Evolutionary conservation across 2,888 invertebrate genomes (phyloP), one percentile per base, ranked within the genome.

Genomic region (Plemyria rubiginata): DNA sequence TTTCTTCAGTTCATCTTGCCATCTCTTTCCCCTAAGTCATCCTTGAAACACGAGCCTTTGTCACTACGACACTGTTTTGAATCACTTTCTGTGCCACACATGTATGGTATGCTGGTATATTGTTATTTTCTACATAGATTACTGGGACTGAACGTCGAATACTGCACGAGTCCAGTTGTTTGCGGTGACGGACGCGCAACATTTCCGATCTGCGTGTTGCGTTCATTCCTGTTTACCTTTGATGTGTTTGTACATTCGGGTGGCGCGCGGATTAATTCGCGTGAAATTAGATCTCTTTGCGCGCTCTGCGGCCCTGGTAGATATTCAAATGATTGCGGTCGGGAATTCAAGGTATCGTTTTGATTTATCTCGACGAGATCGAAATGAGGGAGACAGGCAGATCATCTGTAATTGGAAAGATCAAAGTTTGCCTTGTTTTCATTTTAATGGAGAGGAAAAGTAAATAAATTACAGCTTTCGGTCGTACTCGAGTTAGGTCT

Each of bases 281-380:
- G 67, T 65, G 65, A 69, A 71, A 67, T 69, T 66, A 60, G 54
- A 58, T 66, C 66, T 70, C 70, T 68, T 59, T 64, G 60, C 63
- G 53, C 22, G 54, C 12, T 62, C 61, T 68, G 60, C 62, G 61
- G 40, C 65, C 67, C 65, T 59, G 49, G 61, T 66, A 53, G 51
- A 15, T 56, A 50, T 54, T 57, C 22, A 45, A 48, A 48, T 54
- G 38, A 54, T 58, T 54, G 13, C 9, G 32, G 52, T 46, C n/a
- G 22, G n/a, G 28, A 41, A 62, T 50, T 38, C 9, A 41, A 36
- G 49, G 28, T 60, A 38, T 38, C 29, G 13, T 54, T 48, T 48
- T 48, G 48, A 48, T 49, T 41, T 36, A 46, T 54, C 54, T 22
- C 28, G 13, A 13, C 49, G n/a, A 49, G n/a, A 55, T 28, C 0